phyloP scores from a whole-genome alignment of 2,797 vertebrate species.

The Channallabes apus region DNA sequence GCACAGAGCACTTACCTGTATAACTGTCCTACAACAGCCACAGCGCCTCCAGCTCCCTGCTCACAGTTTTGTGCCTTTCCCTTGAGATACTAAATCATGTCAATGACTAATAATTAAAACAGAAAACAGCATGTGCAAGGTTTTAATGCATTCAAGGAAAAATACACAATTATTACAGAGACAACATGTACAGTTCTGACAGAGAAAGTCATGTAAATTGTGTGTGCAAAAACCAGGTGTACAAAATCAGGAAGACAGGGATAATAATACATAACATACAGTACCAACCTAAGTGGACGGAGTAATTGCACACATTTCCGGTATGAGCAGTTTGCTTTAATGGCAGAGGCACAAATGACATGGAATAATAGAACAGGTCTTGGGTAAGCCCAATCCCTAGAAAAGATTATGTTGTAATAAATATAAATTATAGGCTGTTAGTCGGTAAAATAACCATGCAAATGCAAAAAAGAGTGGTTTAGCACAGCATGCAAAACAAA shows the following conservation, averaged over 20 bases:
- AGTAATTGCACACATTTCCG: background rate
- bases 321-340: slow-evolving; percentile 1
- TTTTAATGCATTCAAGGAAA: background rate
- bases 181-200: background rate
- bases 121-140: background rate
- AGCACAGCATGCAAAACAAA: background rate
- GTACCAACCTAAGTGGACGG: background rate
- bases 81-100: slow-evolving; percentile 26
- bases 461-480: background rate
- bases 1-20: background rate
- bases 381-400: too few relatives aligned
- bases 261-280: background rate
- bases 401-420: background rate
- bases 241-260: background rate
- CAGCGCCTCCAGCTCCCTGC: background rate
- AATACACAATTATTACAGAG: slow-evolving; percentile 2
- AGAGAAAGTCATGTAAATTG: background rate
- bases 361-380: background rate
- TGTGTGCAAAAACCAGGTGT: too few relatives aligned
- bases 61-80: slow-evolving; percentile 13
- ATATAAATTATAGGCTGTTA: slow-evolving; percentile 2
- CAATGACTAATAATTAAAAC: slow-evolving; percentile 20
- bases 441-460: slow-evolving; percentile 4
- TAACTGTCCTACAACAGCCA: background rate
- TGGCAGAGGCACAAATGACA: background rate